Evolutionary conservation across 1,140 invertebrate species (phyloP), one percentile per base, ranked within the genome.

Genomic region (Hetaerina americana): DNA sequence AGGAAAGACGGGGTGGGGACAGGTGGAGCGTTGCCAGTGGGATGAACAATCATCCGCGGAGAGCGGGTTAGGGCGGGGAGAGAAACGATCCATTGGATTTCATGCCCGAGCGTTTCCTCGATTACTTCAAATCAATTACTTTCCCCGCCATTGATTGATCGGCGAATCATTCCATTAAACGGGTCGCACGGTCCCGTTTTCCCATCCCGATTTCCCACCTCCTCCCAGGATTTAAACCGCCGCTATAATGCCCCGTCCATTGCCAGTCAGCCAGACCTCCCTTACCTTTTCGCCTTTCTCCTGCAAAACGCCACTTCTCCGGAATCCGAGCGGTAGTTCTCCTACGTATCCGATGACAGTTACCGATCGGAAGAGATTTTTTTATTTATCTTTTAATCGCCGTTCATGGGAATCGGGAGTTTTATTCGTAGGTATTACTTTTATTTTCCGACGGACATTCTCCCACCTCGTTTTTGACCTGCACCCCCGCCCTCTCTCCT

Each of bases 61-160:
- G 22, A 57, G 22, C 40, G 40, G 22, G 40, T 3, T n/a, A 10
- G 15, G 40, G 22, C 22, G 40, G 40, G 10, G 40, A 40, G 31
- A 40, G 40, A n/a, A 57, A 57, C 15, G 40, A n/a, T n/a, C n/a
- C n/a, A 57, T 57, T n/a, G 40, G 40, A 57, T 57, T 57, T 57
- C 22, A n/a, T n/a, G 40, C 40, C 10, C 40, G 40, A 57, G 15
- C 40, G 40, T 57, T 57, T 57, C 40, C 40, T 57, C 22, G 40
- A 57, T 57, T 57, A 57, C 40, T 57, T 57, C 40, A 57, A 57
- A 57, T 57, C 40, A 57, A 57, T 57, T 57, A 57, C 40, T 57
- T 57, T 57, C 40, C 22, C 10, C 40, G 15, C 40, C 40, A 57
- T 57, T 57, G 40, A 57, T 57, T 57, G 40, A 57, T 57, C 40